Conservation (phyloP, 2,888 invertebrate species). For the Hyalella azteca region DNA sequence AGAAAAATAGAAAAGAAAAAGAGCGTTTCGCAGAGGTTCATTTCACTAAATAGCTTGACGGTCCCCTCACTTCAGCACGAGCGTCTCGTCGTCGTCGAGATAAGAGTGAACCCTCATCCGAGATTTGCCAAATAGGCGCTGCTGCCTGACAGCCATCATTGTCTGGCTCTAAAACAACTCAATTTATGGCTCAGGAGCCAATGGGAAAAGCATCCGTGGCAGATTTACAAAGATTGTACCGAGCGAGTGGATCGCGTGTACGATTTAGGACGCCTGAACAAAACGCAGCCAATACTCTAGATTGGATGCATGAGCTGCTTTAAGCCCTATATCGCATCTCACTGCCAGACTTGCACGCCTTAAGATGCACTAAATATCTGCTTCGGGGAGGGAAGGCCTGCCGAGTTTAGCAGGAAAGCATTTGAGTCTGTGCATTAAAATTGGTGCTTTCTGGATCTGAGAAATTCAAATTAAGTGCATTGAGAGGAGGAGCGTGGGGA, state of each 20-base stretch:
- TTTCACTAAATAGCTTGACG: not conserved
- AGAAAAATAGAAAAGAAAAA: too few relatives aligned
- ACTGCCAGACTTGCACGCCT: not conserved
- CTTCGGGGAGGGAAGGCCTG: not conserved
- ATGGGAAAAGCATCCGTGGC: conserved; percentile 36
- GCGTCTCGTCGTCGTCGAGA: not conserved
- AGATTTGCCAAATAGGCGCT: conserved; percentile 16
- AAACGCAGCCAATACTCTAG: conserved; percentile 13
- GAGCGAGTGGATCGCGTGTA: conserved; percentile 4
- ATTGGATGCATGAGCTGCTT: conserved; percentile 28
- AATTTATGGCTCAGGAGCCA: conserved; percentile 26
- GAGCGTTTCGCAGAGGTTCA: not conserved
- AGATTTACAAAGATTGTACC: conserved; percentile 32
- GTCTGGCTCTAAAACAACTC: conserved; percentile 30
- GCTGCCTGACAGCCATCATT: conserved; percentile 7
- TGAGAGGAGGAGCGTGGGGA: too few relatives aligned
- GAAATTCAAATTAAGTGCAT: too few relatives aligned
- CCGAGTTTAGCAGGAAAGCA: too few relatives aligned
- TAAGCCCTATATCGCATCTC: conserved; percentile 2
- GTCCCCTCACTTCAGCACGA: not conserved
- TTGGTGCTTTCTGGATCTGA: too few relatives aligned
- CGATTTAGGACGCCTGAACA: not conserved
- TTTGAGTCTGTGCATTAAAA: too few relatives aligned
- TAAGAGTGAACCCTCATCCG: not conserved
- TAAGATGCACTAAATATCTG: not conserved